These are phyloP conservation scores for Podarcis siculus DNA, from an alignment of 2,797 vertebrate genomes.

Conservation along the genomic window DNA sequence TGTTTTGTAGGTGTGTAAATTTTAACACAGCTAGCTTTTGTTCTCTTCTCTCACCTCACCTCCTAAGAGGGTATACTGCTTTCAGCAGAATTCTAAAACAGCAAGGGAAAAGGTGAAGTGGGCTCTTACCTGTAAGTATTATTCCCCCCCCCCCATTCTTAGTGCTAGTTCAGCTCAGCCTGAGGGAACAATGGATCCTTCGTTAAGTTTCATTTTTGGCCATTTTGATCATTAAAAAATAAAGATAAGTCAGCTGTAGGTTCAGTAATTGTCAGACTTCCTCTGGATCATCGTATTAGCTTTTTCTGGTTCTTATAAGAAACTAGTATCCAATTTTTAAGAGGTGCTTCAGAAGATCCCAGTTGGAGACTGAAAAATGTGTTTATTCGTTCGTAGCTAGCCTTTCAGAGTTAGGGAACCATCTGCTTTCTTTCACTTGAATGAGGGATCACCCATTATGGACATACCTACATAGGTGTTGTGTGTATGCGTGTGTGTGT, in stretches of 20 bases:
- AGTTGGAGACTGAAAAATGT: background rate
- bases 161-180: background rate
- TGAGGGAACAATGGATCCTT: background rate
- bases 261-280: background rate
- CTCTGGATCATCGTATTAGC: background rate
- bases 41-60: background rate
- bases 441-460: background rate
- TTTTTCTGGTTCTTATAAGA: background rate
- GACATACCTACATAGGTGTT: background rate
- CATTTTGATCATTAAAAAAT: background rate
- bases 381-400: background rate
- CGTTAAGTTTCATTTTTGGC: background rate
- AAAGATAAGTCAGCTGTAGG: background rate
- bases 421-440: background rate
- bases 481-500: background rate
- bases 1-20: background rate
- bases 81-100: background rate
- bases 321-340: background rate
- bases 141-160: background rate
- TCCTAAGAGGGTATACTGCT: background rate
- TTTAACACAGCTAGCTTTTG: background rate
- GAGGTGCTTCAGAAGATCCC: background rate
- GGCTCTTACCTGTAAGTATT: background rate
- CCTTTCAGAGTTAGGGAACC: background rate
- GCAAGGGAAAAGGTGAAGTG: background rate